phyloP scores from a whole-genome alignment of 2,797 vertebrate species.

The Spheniscus humboldti region DNA sequence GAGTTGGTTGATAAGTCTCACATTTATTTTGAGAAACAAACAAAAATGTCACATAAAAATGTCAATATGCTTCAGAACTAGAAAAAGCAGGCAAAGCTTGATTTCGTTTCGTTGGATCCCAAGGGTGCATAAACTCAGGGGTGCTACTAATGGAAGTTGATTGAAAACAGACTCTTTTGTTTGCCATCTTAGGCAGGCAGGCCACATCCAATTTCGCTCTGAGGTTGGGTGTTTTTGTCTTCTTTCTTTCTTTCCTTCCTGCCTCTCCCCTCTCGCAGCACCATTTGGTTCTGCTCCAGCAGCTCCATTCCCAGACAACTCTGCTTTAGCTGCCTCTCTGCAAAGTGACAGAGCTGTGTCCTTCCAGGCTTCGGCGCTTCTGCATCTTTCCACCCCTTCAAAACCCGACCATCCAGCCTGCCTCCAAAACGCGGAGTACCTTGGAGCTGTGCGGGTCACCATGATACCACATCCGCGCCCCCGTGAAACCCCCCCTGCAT shows the following conservation, averaged over 20 bases:
- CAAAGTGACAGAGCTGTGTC: background rate
- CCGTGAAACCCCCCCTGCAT: accelerated
- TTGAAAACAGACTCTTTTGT: background rate
- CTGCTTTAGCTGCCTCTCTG: background rate
- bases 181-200: background rate
- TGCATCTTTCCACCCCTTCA: background rate
- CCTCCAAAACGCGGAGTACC: background rate
- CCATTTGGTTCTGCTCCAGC: background rate
- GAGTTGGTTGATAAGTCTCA: background rate
- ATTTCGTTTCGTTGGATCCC: background rate
- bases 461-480: accelerated
- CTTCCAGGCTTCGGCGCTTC: background rate
- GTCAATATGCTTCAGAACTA: background rate
- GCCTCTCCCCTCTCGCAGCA: background rate
- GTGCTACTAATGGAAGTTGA: background rate
- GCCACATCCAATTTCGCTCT: background rate
- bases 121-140: background rate
- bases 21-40: background rate
- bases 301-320: background rate
- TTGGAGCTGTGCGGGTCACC: background rate
- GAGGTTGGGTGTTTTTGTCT: background rate
- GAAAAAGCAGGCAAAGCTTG: background rate
- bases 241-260: background rate
- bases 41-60: background rate
- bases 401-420: background rate